A percentile compares a stretch with the other conserved stretches of the same genome.
phyloP scores from a whole-genome alignment of 2,888 invertebrate genomes.

The Ormyrus rosae region DNA sequence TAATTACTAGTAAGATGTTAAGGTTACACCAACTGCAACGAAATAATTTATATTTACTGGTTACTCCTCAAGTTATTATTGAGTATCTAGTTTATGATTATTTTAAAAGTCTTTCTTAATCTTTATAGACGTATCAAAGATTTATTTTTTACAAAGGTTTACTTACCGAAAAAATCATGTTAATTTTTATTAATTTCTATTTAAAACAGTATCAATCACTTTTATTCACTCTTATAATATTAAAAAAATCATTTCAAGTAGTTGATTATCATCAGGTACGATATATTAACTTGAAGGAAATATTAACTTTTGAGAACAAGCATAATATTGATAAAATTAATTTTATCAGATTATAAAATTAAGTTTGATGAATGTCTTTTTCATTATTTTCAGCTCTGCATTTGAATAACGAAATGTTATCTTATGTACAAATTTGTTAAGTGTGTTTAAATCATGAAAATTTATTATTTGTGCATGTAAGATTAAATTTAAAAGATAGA shows the following conservation, averaged over 20 bases:
- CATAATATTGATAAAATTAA: constrained; percentile 30
- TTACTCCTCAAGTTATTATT: background rate
- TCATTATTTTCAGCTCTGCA: background rate
- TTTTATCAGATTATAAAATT: constrained; percentile 5
- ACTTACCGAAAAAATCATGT: background rate
- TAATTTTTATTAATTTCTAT: too few species aligned
- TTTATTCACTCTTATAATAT: too few species aligned
- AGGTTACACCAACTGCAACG: background rate
- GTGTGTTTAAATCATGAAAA: background rate
- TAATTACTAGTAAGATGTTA: too few species aligned
- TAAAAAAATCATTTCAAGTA: background rate
- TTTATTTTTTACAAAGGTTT: background rate
- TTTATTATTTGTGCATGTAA: constrained; percentile 3
- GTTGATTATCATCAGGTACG: too few species aligned
- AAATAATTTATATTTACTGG: background rate
- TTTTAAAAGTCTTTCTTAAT: background rate
- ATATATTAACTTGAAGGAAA: background rate
- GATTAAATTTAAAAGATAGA: background rate
- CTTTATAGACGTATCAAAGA: constrained; percentile 27
- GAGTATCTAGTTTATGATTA: constrained; percentile 2
- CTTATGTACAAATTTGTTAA: constrained; percentile 4
- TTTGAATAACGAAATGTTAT: background rate
- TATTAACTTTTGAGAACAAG: background rate
- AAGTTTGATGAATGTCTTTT: constrained; percentile 4
- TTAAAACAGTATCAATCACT: too few species aligned